Conservation (phyloP, 2,888 invertebrate species). For the Himalopsyche anomala region DNA sequence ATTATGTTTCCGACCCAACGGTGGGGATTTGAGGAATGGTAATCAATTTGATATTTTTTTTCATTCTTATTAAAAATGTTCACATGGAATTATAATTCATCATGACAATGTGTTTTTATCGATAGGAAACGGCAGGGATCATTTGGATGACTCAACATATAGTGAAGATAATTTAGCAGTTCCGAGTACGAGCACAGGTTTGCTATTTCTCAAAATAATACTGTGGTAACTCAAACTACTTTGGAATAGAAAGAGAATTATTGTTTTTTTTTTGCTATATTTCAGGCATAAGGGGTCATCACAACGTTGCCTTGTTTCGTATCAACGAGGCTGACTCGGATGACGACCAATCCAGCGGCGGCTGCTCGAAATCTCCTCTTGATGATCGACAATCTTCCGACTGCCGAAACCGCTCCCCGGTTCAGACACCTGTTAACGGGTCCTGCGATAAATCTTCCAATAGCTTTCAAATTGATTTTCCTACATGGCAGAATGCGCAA, state of each 20-base stretch:
- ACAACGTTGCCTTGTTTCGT: constrained; percentile 72
- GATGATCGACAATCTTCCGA: constrained; percentile 69
- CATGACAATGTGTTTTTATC: neutral
- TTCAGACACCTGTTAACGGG: constrained; percentile 80
- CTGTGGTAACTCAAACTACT: no score
- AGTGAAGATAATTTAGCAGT: constrained; percentile 76
- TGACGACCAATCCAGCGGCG: constrained; percentile 77
- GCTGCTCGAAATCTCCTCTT: constrained; percentile 67
- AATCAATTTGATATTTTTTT: neutral
- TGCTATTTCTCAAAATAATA: neutral
- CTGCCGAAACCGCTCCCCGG: constrained; percentile 68
- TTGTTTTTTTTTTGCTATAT: neutral
- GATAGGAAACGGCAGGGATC: constrained; percentile 61
- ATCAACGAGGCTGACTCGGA: constrained; percentile 80
- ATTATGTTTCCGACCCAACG: constrained; percentile 39
- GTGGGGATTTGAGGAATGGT: constrained; percentile 58
- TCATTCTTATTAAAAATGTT: no score
- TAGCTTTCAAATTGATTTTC: constrained; percentile 70
- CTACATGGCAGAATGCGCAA: constrained; percentile 65
- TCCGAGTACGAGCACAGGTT: constrained; percentile 83
- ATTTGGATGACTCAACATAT: constrained; percentile 68
- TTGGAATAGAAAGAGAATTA: neutral
- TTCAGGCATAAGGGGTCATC: constrained; percentile 75
- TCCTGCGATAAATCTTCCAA: constrained; percentile 74
- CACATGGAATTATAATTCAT: constrained; percentile 43